Evolutionary conservation across 2,113 vertebrate species (phyloP).

Genomic region (Oryzias woworae): DNA sequence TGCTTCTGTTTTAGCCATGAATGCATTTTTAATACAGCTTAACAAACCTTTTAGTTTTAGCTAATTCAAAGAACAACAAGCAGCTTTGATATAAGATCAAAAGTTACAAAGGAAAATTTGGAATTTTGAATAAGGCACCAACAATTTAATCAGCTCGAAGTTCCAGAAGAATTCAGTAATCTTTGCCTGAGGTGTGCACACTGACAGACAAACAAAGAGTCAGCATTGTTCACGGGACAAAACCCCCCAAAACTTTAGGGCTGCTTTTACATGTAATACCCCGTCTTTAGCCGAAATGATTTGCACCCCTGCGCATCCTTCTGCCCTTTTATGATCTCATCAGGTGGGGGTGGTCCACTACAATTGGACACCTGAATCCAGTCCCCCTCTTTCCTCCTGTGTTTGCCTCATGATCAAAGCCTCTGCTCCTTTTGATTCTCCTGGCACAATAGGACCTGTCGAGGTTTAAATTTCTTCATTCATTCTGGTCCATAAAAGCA

Average conservation of each 20-base stretch:
- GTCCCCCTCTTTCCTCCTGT: conserved; percentile 18
- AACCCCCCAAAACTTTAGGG: conserved; percentile 3
- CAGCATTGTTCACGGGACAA: conserved; percentile 27
- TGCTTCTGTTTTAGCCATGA: no score
- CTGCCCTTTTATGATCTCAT: conserved; percentile 54
- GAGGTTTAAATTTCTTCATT: conserved; percentile 70
- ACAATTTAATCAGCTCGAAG: background rate
- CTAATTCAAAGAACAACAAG: no score
- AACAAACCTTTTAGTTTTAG: no score
- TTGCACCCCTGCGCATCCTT: conserved; percentile 50
- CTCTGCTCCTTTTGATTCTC: conserved; percentile 62
- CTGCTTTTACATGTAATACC: conserved; percentile 10
- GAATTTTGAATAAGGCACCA: no score
- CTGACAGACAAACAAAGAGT: conserved; percentile 64
- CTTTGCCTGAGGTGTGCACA: conserved; percentile 55
- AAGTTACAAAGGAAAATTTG: no score
- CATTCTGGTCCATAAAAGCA: conserved; percentile 53
- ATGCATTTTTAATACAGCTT: no score
- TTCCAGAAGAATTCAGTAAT: conserved; percentile 35
- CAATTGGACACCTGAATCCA: conserved; percentile 21
- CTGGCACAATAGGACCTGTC: conserved; percentile 54
- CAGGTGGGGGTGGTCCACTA: conserved; percentile 30
- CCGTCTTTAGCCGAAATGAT: conserved; percentile 23
- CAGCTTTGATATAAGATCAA: no score
- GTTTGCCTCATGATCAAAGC: conserved; percentile 68